phyloP scores from a whole-genome alignment of 2,888 invertebrate genomes.

The Nomada ferruginata region DNA sequence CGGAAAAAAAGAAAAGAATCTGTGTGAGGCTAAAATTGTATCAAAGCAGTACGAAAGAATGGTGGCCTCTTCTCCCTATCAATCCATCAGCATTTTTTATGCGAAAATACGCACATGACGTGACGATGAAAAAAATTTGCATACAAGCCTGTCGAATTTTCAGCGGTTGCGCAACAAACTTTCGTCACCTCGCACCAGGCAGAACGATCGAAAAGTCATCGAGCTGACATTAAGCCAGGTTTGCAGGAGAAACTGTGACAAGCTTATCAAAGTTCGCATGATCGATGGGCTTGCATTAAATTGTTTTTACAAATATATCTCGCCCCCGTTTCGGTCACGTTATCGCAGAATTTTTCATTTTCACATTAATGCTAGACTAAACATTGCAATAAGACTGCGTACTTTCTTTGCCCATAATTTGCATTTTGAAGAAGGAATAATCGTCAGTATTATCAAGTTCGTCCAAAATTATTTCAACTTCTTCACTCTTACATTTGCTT shows the following conservation, averaged over 20 bases:
- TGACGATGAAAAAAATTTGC: conserved; percentile 83
- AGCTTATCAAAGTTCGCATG: conserved; percentile 70
- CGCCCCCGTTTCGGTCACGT: neutral
- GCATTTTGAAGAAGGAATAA: too few relatives aligned
- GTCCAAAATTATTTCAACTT: too few relatives aligned
- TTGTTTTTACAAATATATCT: conserved; percentile 26
- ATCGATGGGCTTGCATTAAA: conserved; percentile 70
- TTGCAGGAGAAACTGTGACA: conserved; percentile 57
- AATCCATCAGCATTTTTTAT: conserved; percentile 75
- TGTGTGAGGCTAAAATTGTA: neutral
- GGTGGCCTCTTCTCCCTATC: neutral
- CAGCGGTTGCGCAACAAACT: conserved; percentile 69
- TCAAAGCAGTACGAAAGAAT: neutral
- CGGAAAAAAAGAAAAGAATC: neutral
- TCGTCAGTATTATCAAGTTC: too few relatives aligned
- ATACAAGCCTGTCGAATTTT: conserved; percentile 74
- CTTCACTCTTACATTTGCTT: too few relatives aligned
- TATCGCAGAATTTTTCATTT: neutral
- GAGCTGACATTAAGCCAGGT: conserved; percentile 78
- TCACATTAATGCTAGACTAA: too few relatives aligned
- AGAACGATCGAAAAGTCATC: conserved; percentile 83
- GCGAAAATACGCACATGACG: conserved; percentile 79
- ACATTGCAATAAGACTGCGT: neutral
- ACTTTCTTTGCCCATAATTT: too few relatives aligned
- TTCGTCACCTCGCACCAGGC: conserved; percentile 56